Evolutionary conservation across 2,797 vertebrate genomes (phyloP).

Genomic region (Paguma larvata): DNA sequence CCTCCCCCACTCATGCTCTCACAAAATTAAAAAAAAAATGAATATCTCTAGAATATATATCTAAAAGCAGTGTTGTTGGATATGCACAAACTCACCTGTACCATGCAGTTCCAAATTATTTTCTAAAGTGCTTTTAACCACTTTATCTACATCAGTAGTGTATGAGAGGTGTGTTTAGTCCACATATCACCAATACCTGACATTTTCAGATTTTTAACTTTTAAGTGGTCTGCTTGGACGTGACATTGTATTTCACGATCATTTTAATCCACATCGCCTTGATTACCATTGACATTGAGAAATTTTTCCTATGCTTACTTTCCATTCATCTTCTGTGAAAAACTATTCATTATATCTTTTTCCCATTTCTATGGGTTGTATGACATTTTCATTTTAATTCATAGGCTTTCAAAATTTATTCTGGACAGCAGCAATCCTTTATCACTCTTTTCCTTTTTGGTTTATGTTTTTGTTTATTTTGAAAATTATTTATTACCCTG

Average conservation of each 20-base stretch:
- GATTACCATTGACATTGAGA: not conserved
- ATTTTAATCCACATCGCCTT: not conserved
- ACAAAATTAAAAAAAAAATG: not conserved
- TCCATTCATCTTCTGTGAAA: not conserved
- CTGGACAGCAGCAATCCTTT: not conserved
- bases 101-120: not conserved
- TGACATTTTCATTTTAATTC: slow-evolving; percentile 53
- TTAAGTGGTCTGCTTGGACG: not conserved
- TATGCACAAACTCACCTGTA: not conserved
- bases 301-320: not conserved
- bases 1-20: no score
- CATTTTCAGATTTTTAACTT: slow-evolving; percentile 42
- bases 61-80: not conserved
- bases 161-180: not conserved
- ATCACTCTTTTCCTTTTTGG: not conserved
- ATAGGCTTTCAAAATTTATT: not conserved
- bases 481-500: slow-evolving; percentile 12
- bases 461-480: not conserved
- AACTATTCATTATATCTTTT: not conserved
- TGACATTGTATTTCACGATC: not conserved
- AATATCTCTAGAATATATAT: not conserved
- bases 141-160: not conserved
- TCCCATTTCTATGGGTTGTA: slow-evolving; percentile 10
- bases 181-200: not conserved
- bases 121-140: not conserved